Conservation (phyloP, 2,113 vertebrate species). For the Heliornis fulica region DNA sequence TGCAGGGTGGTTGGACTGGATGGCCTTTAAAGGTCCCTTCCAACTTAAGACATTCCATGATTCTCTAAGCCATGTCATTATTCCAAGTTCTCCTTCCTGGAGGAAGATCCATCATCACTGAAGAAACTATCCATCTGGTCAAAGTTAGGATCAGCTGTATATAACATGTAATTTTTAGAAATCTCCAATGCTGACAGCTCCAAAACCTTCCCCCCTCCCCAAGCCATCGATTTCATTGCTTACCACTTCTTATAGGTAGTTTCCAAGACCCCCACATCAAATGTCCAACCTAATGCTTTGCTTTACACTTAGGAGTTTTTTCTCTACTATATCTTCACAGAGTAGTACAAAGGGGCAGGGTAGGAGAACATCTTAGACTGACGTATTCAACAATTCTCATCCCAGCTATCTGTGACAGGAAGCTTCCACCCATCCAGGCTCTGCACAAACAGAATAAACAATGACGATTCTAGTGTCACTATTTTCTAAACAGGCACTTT, state of each 20-base stretch:
- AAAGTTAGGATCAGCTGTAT: not conserved
- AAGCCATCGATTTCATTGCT: not conserved
- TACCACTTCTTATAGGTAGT: not conserved
- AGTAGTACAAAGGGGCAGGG: not conserved
- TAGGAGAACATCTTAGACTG: not conserved
- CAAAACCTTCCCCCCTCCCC: accelerated
- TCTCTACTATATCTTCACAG: not conserved
- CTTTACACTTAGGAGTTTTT: not conserved
- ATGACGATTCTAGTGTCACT: not conserved
- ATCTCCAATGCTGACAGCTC: not conserved
- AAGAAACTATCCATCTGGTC: not conserved
- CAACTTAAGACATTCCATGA: too few relatives aligned
- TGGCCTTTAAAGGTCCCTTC: too few relatives aligned
- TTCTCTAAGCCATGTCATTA: not conserved
- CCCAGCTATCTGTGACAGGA: not conserved
- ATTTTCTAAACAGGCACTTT: not conserved
- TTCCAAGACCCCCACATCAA: not conserved
- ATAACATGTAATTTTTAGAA: not conserved
- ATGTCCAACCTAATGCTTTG: not conserved
- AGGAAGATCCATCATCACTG: not conserved
- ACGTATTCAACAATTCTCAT: not conserved
- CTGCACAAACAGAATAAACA: not conserved
- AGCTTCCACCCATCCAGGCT: not conserved
- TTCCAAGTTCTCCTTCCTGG: not conserved
- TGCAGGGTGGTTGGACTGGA: too few relatives aligned